A percentile compares a stretch with the other conserved stretches of the same genome.
phyloP scores from a whole-genome alignment of 2,888 invertebrate species.

The Tetragonula carbonaria region DNA sequence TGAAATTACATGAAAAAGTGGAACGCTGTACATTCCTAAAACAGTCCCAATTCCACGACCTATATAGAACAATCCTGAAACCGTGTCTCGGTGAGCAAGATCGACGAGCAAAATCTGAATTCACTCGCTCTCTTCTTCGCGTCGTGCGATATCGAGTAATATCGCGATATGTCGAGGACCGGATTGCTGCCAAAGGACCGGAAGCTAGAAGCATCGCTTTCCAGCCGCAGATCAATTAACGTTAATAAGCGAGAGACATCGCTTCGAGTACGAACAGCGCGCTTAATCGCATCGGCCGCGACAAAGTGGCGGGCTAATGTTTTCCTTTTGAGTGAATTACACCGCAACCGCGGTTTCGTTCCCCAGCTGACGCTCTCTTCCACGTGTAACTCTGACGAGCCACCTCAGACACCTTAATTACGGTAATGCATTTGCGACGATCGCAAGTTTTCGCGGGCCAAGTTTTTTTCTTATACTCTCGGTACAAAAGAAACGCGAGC shows the following conservation, averaged over 20 bases:
- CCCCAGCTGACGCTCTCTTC: slow-evolving; percentile 9
- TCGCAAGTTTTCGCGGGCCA: slow-evolving; percentile 31
- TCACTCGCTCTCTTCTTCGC: background rate
- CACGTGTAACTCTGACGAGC: background rate
- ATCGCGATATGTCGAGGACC: background rate
- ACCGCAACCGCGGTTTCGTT: slow-evolving; percentile 29
- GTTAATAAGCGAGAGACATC: slow-evolving; percentile 27
- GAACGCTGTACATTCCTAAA: no score
- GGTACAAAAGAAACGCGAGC: background rate
- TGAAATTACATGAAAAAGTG: no score
- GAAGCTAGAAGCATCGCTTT: background rate
- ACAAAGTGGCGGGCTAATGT: slow-evolving; percentile 46
- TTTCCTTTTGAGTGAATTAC: slow-evolving; percentile 50
- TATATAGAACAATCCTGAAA: no score
- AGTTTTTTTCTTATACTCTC: slow-evolving; percentile 32
- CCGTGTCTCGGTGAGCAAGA: no score
- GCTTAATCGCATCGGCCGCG: slow-evolving; percentile 35
- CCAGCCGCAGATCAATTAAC: slow-evolving; percentile 29
- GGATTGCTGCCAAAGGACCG: background rate
- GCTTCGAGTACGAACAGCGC: background rate
- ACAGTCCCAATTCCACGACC: no score
- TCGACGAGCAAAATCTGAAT: background rate
- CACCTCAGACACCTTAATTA: slow-evolving; percentile 48
- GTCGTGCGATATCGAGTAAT: background rate
- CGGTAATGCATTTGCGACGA: slow-evolving; percentile 49